phyloP scores from a whole-genome alignment of 1,140 invertebrate genomes.

The Drosophila neocordata region DNA sequence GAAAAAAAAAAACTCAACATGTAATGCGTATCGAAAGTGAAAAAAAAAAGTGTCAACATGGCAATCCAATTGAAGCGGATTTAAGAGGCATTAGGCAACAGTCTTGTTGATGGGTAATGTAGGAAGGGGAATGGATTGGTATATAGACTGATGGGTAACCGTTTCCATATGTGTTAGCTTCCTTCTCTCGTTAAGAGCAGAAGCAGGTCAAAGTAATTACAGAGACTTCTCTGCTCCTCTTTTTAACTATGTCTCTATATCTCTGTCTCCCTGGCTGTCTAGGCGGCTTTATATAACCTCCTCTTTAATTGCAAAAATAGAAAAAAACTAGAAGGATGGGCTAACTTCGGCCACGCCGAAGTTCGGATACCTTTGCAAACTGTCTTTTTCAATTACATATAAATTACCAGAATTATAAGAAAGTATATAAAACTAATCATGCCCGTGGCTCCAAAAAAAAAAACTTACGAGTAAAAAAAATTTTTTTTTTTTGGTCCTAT shows the following conservation, averaged over 20 bases:
- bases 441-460: too few relatives aligned
- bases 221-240: slow-evolving; percentile 9
- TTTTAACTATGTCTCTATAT: not conserved
- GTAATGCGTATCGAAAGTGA: slow-evolving; percentile 76
- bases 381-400: too few relatives aligned
- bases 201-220: slow-evolving; percentile 80
- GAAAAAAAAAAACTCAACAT: slow-evolving; percentile 34
- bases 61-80: slow-evolving; percentile 79
- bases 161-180: slow-evolving; percentile 37
- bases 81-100: slow-evolving; percentile 60
- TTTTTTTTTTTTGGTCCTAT: too few relatives aligned
- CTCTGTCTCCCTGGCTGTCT: slow-evolving; percentile 1
- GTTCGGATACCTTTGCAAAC: too few relatives aligned
- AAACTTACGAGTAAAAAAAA: too few relatives aligned
- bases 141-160: too few relatives aligned
- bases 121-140: not conserved
- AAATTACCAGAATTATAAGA: too few relatives aligned
- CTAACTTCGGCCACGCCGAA: too few relatives aligned
- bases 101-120: not conserved
- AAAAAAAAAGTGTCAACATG: slow-evolving; percentile 68
- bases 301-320: slow-evolving; percentile 31
- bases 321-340: too few relatives aligned
- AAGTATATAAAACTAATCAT: too few relatives aligned
- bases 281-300: slow-evolving; percentile 4
- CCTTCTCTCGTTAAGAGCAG: slow-evolving; percentile 33